Base-by-base conservation (phyloP, 2,888 invertebrate genomes). In the Noctua janthe region DNA sequence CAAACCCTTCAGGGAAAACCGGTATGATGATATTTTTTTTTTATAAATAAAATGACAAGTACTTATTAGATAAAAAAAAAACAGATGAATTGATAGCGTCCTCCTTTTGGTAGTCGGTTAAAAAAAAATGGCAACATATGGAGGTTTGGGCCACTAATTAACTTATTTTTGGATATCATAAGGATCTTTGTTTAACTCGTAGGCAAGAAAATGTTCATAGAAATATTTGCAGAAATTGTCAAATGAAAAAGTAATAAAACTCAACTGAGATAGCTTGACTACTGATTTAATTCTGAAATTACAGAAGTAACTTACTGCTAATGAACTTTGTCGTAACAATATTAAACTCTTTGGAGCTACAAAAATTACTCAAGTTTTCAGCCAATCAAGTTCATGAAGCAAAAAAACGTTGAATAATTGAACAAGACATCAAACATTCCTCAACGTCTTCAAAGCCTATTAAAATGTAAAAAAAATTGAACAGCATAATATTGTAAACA, bases 401-500 rank as follows among this genome's bases (percentile, higher is more conserved):
- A 71, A 54, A 59, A 51, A 17, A 49, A 71, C 4, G 56, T 73
- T 43, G 0, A 54, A 47, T 29, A 54, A 66, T 67, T 73, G 35
- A 66, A 66, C 13, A 71, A 47, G 70, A 71, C 80, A 66, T 84
- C 51, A 47, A 84, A 66, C 35, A 51, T 54, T 47, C 10, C 6
- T 56, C 17, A 13, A 47, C 17, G 8, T 66, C 39, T 56, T 69
- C 6, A 17, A 54, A 76, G 20, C 54, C 43, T 77, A 86, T 87
- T 81, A 81, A 54, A 47, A 7, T 51, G 3, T 8, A 67, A n/a
- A 43, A 62, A n/a, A 47, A 17, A 39, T 17, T n/a, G 15, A 47
- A 59, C 54, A 80, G 83, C 76, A 91, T 81, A 77, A 83, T 84
- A 82, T 80, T 88, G 83, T 88, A 79, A 85, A 87, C 87, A 91